Conservation (phyloP, 2,113 vertebrate genomes). For the Herpetotheres cachinnans region DNA sequence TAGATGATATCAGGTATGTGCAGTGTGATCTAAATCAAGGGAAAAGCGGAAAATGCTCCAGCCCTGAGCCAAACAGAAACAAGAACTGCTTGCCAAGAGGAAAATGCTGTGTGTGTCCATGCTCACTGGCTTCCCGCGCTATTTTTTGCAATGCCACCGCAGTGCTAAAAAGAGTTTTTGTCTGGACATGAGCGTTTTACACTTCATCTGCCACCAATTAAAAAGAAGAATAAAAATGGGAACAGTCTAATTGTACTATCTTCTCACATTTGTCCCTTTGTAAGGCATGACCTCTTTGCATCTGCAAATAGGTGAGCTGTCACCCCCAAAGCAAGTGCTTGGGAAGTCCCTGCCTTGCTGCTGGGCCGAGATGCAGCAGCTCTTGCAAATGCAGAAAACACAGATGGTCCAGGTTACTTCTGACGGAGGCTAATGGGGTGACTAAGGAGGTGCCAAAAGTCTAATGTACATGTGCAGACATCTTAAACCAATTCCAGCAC, state of each 20-base stretch:
- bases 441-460: slow-evolving; percentile 9
- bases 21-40: background rate
- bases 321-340: background rate
- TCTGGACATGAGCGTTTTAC: background rate
- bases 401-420: slow-evolving; percentile 14
- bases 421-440: slow-evolving; percentile 2
- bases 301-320: background rate
- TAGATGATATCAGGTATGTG: background rate
- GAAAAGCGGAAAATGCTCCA: background rate
- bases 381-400: background rate
- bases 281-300: background rate
- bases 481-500: background rate
- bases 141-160: background rate
- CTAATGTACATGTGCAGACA: background rate
- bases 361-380: background rate
- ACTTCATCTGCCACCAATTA: background rate
- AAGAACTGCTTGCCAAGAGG: background rate
- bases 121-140: background rate
- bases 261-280: background rate
- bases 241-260: background rate
- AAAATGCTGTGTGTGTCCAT: background rate
- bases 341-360: background rate
- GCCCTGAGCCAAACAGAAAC: background rate
- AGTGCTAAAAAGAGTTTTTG: background rate
- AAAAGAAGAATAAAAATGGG: slow-evolving; percentile 6